A percentile compares a stretch with the other conserved stretches of the same genome.
Evolutionary conservation across 2,113 vertebrate species (phyloP).

Genomic region (Bungarus multicinctus): DNA sequence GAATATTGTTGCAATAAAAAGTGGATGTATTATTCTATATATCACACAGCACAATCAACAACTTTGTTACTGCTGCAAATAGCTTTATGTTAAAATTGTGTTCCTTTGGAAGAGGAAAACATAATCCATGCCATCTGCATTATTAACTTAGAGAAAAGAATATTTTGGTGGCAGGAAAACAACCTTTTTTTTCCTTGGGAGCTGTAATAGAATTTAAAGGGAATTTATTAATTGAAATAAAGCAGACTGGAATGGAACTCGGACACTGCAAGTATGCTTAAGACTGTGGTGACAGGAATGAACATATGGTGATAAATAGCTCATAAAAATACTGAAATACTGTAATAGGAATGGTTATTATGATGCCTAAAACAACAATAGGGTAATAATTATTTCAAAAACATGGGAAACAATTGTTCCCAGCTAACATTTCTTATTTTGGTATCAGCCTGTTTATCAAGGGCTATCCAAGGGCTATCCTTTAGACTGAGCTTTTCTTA

Average conservation of each 20-base stretch:
- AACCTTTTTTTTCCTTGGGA: neutral
- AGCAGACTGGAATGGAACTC: neutral
- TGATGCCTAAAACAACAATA: neutral
- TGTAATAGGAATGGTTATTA: neutral
- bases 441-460: constrained; percentile 41
- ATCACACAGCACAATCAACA: neutral
- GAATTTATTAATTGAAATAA: constrained; percentile 3
- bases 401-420: constrained; percentile 25
- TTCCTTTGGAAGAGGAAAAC: neutral
- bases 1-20: neutral
- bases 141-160: neutral
- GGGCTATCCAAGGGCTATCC: constrained; percentile 44
- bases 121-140: neutral
- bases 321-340: constrained; percentile 19
- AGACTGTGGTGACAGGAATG: neutral
- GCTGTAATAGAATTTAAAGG: neutral
- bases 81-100: neutral
- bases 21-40: neutral
- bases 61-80: neutral
- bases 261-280: neutral
- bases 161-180: neutral
- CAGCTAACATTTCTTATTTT: constrained; percentile 2
- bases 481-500: constrained; percentile 48
- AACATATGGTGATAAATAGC: constrained; percentile 8
- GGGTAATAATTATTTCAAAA: constrained; percentile 40